phyloP scores from a whole-genome alignment of 1,140 invertebrate species.

The Scaptomyza montana region DNA sequence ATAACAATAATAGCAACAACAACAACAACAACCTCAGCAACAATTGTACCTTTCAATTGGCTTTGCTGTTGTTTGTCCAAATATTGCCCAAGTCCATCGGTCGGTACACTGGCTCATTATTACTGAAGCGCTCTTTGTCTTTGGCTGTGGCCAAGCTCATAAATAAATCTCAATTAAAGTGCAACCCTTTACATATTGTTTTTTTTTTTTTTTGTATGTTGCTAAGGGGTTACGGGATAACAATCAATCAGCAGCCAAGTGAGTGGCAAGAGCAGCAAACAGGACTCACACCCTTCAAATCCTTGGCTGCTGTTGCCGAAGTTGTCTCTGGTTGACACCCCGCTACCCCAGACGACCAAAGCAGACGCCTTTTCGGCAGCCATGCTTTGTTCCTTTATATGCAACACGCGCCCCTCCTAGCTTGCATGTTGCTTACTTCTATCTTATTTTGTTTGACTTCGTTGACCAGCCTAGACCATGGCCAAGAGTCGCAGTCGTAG shows the following conservation, averaged over 20 bases:
- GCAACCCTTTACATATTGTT: constrained; percentile 54
- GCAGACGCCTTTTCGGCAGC: constrained; percentile 53
- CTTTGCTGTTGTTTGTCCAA: constrained; percentile 55
- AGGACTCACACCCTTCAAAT: constrained; percentile 22
- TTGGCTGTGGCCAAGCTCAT: constrained; percentile 47
- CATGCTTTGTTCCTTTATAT: constrained; percentile 69
- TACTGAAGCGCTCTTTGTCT: constrained; percentile 64
- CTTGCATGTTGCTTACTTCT: constrained; percentile 18
- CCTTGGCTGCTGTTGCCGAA: constrained; percentile 8
- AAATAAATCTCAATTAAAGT: constrained; percentile 82
- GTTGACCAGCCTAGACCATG: constrained; percentile 47
- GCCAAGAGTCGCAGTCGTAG: constrained; percentile 52
- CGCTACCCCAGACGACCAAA: background rate
- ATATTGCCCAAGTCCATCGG: constrained; percentile 57
- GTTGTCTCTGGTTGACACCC: constrained; percentile 58
- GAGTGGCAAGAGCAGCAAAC: constrained; percentile 26
- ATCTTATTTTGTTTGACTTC: constrained; percentile 5
- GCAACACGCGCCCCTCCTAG: background rate
- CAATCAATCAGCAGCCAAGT: constrained; percentile 67
- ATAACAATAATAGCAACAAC: constrained; percentile 41
- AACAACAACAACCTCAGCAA: constrained; percentile 48
- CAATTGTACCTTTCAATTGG: constrained; percentile 76
- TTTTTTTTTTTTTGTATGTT: background rate
- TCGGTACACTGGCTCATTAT: constrained; percentile 59
- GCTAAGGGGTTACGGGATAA: constrained; percentile 35